These are phyloP conservation scores for Haemorhous mexicanus DNA, from an alignment of 2,113 vertebrate genomes.

Conservation along the genomic window DNA sequence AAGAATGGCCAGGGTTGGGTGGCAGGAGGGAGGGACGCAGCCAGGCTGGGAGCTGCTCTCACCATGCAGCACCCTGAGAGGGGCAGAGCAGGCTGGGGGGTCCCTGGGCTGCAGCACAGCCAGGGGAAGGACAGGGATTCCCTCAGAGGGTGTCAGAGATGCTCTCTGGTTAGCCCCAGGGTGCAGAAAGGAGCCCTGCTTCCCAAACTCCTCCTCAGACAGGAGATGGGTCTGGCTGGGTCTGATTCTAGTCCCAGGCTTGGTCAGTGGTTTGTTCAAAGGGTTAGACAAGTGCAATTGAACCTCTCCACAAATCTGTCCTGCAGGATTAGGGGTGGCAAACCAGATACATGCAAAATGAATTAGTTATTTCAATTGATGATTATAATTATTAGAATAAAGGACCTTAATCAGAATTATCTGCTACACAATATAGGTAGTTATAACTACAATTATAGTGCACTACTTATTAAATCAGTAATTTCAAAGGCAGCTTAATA, in stretches of 20 bases:
- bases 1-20: not conserved
- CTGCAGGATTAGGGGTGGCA: not conserved
- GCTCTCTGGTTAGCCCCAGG: not conserved
- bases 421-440: not conserved
- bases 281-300: not conserved
- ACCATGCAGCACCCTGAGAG: rapidly evolving
- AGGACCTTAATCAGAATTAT: not conserved
- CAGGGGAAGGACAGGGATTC: not conserved
- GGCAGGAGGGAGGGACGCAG: not conserved
- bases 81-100: not conserved
- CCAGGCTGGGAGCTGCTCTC: not conserved
- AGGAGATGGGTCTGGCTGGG: not conserved
- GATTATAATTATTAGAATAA: not conserved
- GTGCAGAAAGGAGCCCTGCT: not conserved
- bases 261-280: not conserved
- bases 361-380: not conserved
- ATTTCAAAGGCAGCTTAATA: not conserved
- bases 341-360: not conserved
- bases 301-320: not conserved
- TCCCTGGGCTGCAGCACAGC: not conserved
- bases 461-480: not conserved
- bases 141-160: not conserved
- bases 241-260: not conserved
- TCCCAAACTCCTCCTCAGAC: not conserved
- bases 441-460: not conserved